Conservation (phyloP, 2,797 vertebrate species). For the Eupleurogrammus muticus region DNA sequence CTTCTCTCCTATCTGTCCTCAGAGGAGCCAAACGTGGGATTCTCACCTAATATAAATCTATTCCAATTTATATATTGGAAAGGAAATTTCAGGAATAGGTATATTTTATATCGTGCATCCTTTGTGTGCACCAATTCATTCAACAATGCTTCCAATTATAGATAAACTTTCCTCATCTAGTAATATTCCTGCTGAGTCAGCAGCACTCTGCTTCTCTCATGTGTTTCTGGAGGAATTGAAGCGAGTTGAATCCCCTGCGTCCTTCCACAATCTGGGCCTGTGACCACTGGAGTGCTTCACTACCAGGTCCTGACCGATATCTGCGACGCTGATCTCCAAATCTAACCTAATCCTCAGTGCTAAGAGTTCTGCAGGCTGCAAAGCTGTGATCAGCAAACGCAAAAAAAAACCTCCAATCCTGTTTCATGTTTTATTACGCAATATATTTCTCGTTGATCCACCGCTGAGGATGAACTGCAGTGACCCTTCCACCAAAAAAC, state of each 20-base stretch:
- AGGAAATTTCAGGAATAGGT: too few species aligned
- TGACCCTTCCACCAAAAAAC: constrained; percentile 53
- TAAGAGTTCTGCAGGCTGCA: constrained; percentile 25
- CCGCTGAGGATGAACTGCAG: constrained; percentile 56
- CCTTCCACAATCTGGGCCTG: constrained; percentile 30
- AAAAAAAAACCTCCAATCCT: constrained; percentile 28
- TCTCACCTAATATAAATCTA: constrained; percentile 2
- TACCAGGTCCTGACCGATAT: constrained; percentile 42
- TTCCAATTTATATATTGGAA: too few species aligned
- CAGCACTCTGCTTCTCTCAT: too few species aligned
- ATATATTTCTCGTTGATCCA: constrained; percentile 46
- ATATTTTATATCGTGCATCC: too few species aligned
- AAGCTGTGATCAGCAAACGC: constrained; percentile 27
- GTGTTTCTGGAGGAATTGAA: too few species aligned
- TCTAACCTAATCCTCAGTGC: constrained; percentile 48
- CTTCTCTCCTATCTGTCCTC: constrained; percentile 30
- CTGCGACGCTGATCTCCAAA: constrained; percentile 17
- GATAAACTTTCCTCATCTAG: too few species aligned
- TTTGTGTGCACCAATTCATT: too few species aligned
- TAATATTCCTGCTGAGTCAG: too few species aligned
- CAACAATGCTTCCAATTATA: too few species aligned
- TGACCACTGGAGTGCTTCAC: constrained; percentile 38
- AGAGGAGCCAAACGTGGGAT: constrained; percentile 18
- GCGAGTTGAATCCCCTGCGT: background rate
- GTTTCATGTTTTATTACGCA: constrained; percentile 54